Evolutionary conservation across 2,113 vertebrate genomes (phyloP), one percentile per base, ranked within the genome.

Genomic region (Cynoglossus semilaevis): DNA sequence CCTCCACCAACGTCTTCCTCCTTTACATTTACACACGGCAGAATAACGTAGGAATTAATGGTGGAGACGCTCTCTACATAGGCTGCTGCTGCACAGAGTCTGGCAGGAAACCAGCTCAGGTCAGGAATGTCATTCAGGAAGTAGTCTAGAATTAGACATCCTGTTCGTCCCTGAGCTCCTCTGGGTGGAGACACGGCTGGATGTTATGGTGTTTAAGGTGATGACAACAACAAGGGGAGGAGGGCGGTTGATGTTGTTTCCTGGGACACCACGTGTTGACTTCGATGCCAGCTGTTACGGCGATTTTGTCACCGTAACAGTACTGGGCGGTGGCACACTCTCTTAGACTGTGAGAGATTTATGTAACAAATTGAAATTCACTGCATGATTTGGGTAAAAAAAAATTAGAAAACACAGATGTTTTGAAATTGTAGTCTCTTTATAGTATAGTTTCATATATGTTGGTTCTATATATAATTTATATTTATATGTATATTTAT

Each of bases 121-220:
- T 87, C 82, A 90, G 89, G 91, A 92, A 92, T 92, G 91, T 89
- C 88, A 88, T 70, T 63, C 84, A 90, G 91, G 91, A 92, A 92
- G 82, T 86, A 66, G 84, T 87, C 87, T 85, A 77, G 79, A 91
- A 91, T 88, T 92, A 92, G 88, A 88, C 86, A 88, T 92, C 91
- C 90, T 87, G 81, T 83, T 83, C 62, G 36, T 76, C 78, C 72
- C 52, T 45, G 43, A 53, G 67, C 74, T 74, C 37, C 58, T 79
- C 51, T 80, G 82, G 74, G 86, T 70, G 72, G 70, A 69, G 81
- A 62, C 46, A 14, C 62, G 47, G 52, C 63, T 54, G 76, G 51
- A 68, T 52, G 59, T 64, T 72, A 37, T 16, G 59, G 56, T 18
- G 48, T 60, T 66, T 40, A 76, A 87, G 74, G 85, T 83, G 83